phyloP scores from a whole-genome alignment of 2,797 vertebrate genomes.

The Agapornis canus region DNA sequence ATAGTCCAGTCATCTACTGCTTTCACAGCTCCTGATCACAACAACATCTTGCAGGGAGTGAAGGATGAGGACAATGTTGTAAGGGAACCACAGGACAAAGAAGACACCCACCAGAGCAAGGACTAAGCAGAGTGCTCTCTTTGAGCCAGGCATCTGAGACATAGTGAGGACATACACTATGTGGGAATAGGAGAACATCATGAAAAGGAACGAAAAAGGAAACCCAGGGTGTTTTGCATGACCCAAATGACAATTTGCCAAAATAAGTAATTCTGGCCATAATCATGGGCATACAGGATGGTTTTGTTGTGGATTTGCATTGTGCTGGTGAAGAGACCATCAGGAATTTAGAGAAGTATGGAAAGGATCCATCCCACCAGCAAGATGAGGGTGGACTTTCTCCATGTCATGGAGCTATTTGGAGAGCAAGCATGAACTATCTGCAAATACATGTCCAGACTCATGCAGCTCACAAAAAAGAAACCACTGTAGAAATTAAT shows the following conservation, averaged over 20 bases:
- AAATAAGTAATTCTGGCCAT: conserved; percentile 40
- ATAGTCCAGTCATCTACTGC: conserved; percentile 73
- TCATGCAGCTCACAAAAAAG: conserved; percentile 78
- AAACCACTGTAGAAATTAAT: conserved; percentile 79
- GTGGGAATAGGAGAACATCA: conserved; percentile 72
- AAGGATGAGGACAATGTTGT: conserved; percentile 75
- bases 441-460: conserved; percentile 76
- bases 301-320: conserved; percentile 18
- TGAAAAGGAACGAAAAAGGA: conserved; percentile 73
- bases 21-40: conserved; percentile 67
- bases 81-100: conserved; percentile 81
- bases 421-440: conserved; percentile 32
- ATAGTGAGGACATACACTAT: conserved; percentile 24
- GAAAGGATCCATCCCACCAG: conserved; percentile 69
- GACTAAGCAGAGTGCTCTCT: conserved; percentile 57
- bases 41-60: conserved; percentile 74
- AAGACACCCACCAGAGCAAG: conserved; percentile 67
- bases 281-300: conserved; percentile 67
- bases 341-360: conserved; percentile 69
- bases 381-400: neutral
- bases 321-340: conserved; percentile 68
- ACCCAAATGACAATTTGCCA: conserved; percentile 76
- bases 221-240: conserved; percentile 73
- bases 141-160: conserved; percentile 19
- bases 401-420: neutral